Conservation (phyloP, 2,888 invertebrate genomes). For the Celastrina argiolus region DNA sequence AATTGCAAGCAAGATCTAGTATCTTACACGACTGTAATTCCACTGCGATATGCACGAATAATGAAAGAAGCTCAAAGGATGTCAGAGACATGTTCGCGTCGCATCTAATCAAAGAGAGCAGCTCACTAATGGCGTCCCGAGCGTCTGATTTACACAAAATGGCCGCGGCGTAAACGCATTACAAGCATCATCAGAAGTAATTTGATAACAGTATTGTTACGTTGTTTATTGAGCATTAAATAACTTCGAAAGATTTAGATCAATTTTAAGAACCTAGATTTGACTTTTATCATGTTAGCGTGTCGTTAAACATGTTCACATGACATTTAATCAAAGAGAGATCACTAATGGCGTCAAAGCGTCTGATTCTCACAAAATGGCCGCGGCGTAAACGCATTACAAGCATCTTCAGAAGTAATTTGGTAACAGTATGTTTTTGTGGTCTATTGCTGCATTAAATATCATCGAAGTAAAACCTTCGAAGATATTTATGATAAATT, state of each 20-base stretch:
- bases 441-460: no score
- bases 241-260: no score
- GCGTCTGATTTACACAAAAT: conserved; percentile 18
- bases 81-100: conserved; percentile 28
- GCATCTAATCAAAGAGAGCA: conserved; percentile 32
- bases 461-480: no score
- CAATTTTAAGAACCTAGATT: no score
- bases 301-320: conserved; percentile 28
- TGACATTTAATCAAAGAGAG: conserved; percentile 32
- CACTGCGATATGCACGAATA: conserved; percentile 21
- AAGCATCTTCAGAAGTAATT: background rate
- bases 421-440: no score
- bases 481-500: no score
- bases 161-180: background rate
- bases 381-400: background rate
- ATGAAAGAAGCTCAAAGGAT: conserved; percentile 32
- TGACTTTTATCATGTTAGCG: no score
- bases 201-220: no score
- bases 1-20: background rate
- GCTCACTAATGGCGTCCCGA: conserved; percentile 29
- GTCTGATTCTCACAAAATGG: conserved; percentile 17
- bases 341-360: conserved; percentile 28
- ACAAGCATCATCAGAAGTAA: background rate
- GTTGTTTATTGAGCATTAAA: no score
- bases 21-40: background rate